These are phyloP conservation scores for Netelia melanura DNA, from an alignment of 2,888 invertebrate species.

Conservation along the genomic window DNA sequence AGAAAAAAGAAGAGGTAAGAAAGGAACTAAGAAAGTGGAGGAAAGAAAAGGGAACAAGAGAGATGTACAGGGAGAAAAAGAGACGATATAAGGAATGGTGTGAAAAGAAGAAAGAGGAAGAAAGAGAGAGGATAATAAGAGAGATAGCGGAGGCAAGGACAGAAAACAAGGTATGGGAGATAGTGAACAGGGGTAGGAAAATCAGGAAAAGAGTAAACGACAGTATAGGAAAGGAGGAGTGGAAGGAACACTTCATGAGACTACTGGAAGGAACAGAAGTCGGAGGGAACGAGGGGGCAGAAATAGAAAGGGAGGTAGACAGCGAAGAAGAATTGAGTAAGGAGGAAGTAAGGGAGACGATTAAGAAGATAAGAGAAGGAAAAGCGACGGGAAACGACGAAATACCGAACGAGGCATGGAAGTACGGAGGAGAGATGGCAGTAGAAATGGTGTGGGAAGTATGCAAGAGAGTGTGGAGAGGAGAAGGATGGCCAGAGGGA, in stretches of 20 bases:
- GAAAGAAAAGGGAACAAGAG: neutral
- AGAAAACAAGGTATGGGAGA: neutral
- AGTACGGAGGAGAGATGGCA: neutral
- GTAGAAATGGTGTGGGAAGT: neutral
- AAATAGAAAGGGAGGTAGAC: no score
- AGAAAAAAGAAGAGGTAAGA: slow-evolving; percentile 62
- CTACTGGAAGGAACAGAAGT: neutral
- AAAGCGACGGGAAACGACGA: neutral
- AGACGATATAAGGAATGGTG: neutral
- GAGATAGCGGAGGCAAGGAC: slow-evolving; percentile 7
- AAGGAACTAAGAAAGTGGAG: slow-evolving; percentile 58
- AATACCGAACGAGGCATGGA: neutral
- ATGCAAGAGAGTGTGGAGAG: slow-evolving; percentile 9
- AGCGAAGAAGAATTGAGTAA: neutral
- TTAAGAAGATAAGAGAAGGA: neutral
- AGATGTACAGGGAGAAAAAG: neutral
- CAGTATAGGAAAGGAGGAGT: neutral
- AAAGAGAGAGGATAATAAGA: slow-evolving; percentile 24
- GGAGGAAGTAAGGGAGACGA: neutral
- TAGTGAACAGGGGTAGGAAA: neutral
- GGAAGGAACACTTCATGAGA: slow-evolving; percentile 11
- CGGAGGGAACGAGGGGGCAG: no score
- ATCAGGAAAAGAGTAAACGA: slow-evolving; percentile 7
- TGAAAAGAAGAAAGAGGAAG: slow-evolving; percentile 21
- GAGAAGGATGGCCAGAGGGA: slow-evolving; percentile 6